These are phyloP conservation scores for Xyrauchen texanus DNA, from an alignment of 2,113 vertebrate species.

Conservation along the genomic window DNA sequence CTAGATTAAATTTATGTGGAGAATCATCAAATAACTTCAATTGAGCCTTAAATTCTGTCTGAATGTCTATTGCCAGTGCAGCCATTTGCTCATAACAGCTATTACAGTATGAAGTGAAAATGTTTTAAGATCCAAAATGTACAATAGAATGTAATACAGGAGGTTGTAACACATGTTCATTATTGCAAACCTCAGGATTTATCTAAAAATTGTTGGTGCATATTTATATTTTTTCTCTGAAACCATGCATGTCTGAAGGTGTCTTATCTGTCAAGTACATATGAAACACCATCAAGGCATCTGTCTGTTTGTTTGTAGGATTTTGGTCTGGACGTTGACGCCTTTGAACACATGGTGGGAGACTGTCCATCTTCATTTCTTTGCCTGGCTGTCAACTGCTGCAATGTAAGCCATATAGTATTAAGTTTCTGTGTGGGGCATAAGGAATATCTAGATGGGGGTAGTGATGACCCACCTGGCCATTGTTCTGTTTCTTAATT, in stretches of 20 bases:
- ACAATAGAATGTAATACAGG: too few species aligned
- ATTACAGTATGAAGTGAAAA: too few species aligned
- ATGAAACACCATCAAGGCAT: not conserved
- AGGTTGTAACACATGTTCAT: not conserved
- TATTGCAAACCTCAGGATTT: not conserved
- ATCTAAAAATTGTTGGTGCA: not conserved
- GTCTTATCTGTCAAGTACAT: not conserved
- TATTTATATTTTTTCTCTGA: not conserved
- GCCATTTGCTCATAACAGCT: too few species aligned
- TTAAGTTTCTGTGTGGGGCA: too few species aligned
- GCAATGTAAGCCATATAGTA: constrained; percentile 77
- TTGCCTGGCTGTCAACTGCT: constrained; percentile 88
- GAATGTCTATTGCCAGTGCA: too few species aligned
- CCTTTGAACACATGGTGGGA: constrained; percentile 85
- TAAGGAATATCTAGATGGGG: too few species aligned
- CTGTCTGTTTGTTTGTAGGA: constrained; percentile 70
- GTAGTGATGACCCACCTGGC: not conserved
- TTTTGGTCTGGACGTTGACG: constrained; percentile 86
- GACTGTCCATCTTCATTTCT: constrained; percentile 83
- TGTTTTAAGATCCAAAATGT: too few species aligned
- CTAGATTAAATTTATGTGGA: too few species aligned
- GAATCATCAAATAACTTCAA: too few species aligned
- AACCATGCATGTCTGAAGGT: not conserved
- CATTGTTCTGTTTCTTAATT: not conserved
- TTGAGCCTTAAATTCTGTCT: too few species aligned